Evolutionary conservation across 1,140 invertebrate species (phyloP).

Genomic region (Solenopsis invicta): DNA sequence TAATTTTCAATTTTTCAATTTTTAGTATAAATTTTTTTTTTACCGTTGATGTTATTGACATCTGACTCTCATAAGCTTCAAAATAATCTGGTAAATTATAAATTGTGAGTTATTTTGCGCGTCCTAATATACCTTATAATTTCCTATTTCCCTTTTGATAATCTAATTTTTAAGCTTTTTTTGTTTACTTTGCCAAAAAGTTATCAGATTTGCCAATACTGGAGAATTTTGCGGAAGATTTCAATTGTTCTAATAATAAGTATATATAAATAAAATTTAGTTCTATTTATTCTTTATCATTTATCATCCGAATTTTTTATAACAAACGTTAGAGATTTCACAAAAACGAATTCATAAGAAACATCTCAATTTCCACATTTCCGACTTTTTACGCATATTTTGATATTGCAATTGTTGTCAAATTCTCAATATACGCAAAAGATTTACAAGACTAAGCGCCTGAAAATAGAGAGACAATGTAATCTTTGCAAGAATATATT

Average conservation of each 20-base stretch:
- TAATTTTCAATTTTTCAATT: too few species aligned
- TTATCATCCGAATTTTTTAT: too few species aligned
- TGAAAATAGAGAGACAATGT: not conserved
- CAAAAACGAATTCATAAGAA: too few species aligned
- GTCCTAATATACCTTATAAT: too few species aligned
- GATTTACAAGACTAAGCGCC: not conserved
- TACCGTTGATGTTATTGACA: not conserved
- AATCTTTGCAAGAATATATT: not conserved
- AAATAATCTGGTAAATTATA: not conserved
- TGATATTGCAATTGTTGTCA: not conserved
- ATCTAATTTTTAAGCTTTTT: too few species aligned
- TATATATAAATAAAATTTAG: too few species aligned
- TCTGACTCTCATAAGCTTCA: not conserved
- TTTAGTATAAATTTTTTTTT: not conserved
- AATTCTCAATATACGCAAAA: not conserved
- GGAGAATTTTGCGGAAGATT: not conserved
- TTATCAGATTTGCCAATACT: not conserved
- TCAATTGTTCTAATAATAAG: too few species aligned
- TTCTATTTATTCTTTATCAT: too few species aligned
- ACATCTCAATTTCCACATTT: too few species aligned
- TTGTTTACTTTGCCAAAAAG: not conserved
- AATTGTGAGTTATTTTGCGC: too few species aligned
- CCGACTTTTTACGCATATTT: not conserved
- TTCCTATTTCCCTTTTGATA: too few species aligned
- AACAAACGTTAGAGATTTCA: too few species aligned